Evolutionary conservation across 2,797 vertebrate genomes (phyloP).

Genomic region (Octomys mimax): DNA sequence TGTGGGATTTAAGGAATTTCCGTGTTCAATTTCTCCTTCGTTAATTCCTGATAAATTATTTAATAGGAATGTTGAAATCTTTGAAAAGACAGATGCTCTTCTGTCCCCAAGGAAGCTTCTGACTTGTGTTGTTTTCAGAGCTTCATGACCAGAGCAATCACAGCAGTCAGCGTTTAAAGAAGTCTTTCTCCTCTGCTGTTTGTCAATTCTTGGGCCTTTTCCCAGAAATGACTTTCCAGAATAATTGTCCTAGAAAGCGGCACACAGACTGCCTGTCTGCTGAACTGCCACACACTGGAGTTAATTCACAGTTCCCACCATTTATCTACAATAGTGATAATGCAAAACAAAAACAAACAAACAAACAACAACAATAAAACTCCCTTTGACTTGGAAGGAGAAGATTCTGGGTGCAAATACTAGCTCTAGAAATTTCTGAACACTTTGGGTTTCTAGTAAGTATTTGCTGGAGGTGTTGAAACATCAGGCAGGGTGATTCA

Average conservation of each 20-base stretch:
- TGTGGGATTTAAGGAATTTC: conserved; percentile 54
- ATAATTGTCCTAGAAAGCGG: conserved; percentile 81
- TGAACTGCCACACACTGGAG: conserved; percentile 13
- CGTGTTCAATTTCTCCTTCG: conserved; percentile 23
- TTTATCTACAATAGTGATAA: background rate
- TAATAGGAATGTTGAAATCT: conserved; percentile 64
- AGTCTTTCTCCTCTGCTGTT: conserved; percentile 69
- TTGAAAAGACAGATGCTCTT: conserved; percentile 60
- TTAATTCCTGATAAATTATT: conserved; percentile 56
- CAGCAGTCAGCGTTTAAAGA: conserved; percentile 68
- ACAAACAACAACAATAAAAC: background rate
- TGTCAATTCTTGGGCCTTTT: conserved; percentile 76
- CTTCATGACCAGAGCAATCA: conserved; percentile 59
- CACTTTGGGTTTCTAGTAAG: conserved; percentile 36
- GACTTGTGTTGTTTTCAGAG: conserved; percentile 57
- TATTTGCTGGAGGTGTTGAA: conserved; percentile 60
- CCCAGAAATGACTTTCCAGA: conserved; percentile 83
- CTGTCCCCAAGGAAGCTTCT: conserved; percentile 60
- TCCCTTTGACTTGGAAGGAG: background rate
- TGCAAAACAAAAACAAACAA: background rate
- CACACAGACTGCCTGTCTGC: conserved; percentile 68
- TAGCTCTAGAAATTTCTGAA: conserved; percentile 58
- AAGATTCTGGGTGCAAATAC: conserved; percentile 43
- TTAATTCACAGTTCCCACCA: conserved; percentile 42
- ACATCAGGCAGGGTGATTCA: conserved; percentile 70